Conservation (phyloP, 1,140 invertebrate genomes). For the Ceratosolen fusciceps region DNA sequence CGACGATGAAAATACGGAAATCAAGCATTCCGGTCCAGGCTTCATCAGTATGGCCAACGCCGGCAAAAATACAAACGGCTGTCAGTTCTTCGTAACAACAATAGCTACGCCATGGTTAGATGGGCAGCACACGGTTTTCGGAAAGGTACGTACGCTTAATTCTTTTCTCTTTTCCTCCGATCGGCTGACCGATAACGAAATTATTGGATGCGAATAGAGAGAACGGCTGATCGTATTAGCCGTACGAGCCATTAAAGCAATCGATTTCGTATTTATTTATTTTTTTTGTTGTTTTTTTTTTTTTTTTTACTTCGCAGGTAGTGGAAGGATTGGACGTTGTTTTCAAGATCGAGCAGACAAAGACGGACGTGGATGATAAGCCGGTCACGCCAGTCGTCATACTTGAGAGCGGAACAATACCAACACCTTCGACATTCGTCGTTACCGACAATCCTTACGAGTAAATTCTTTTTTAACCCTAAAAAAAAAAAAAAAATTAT, state of each 20-base stretch:
- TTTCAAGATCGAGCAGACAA: slow-evolving; percentile 86
- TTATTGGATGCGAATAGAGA: no score
- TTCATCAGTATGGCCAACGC: slow-evolving; percentile 97
- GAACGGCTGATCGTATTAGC: no score
- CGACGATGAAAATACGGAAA: slow-evolving; percentile 93
- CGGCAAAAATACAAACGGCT: slow-evolving; percentile 87
- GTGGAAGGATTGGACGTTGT: slow-evolving; percentile 87
- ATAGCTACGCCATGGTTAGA: slow-evolving; percentile 92
- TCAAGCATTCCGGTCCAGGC: slow-evolving; percentile 89
- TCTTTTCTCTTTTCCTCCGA: no score
- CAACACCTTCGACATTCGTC: slow-evolving; percentile 74
- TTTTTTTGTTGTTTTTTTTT: no score
- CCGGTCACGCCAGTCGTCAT: slow-evolving; percentile 80
- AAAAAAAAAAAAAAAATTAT: no score
- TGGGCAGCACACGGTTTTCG: slow-evolving; percentile 93
- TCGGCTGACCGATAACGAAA: no score
- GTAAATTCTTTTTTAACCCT: slow-evolving; percentile 67
- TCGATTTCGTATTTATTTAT: no score
- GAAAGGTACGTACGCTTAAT: slow-evolving; percentile 87
- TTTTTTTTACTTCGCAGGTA: slow-evolving; percentile 70
- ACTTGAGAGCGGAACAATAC: slow-evolving; percentile 75
- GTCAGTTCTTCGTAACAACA: slow-evolving; percentile 97
- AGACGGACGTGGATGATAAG: slow-evolving; percentile 81
- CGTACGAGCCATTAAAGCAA: no score
- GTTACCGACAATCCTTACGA: slow-evolving; percentile 80